Evolutionary conservation across 2,113 vertebrate genomes (phyloP).

Genomic region (Caranx melampygus): DNA sequence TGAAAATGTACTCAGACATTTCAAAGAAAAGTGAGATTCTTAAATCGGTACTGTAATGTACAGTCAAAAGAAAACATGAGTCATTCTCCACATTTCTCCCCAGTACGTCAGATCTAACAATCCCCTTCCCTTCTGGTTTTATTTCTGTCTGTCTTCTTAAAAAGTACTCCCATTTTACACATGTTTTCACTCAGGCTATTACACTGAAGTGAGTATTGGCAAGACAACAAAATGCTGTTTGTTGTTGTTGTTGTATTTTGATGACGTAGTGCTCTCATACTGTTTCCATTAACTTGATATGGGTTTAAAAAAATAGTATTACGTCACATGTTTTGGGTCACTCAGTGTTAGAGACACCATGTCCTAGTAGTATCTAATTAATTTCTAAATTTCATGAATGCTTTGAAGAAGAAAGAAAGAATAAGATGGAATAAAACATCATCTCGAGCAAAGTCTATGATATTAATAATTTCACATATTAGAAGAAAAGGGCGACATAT

Average conservation of each 20-base stretch:
- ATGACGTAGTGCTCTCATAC: conserved; percentile 5
- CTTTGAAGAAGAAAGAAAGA: conserved; percentile 3
- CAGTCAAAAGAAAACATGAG: not conserved
- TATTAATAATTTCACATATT: conserved; percentile 25
- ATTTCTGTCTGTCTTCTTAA: not conserved
- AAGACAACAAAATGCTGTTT: conserved; percentile 17
- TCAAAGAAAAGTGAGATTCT: not conserved
- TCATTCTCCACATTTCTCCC: not conserved
- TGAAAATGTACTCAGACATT: not conserved
- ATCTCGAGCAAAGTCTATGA: conserved; percentile 1
- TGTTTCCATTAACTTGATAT: conserved; percentile 10
- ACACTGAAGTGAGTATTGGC: not conserved
- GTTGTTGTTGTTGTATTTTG: not conserved
- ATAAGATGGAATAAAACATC: not conserved
- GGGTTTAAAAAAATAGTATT: not conserved
- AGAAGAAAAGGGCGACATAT: not conserved
- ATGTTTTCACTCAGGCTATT: conserved; percentile 7
- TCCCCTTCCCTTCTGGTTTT: conserved; percentile 2
- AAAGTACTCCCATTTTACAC: not conserved
- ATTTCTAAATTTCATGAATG: not conserved
- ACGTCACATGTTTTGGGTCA: conserved; percentile 6
- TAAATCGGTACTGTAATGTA: not conserved
- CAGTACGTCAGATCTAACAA: not conserved
- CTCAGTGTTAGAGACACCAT: not conserved
- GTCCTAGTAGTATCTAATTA: not conserved